Percentiles rank a stretch among this genome's conserved stretches.
Evolutionary conservation across 2,888 invertebrate genomes (phyloP).

Genomic region (Pteria penguin): DNA sequence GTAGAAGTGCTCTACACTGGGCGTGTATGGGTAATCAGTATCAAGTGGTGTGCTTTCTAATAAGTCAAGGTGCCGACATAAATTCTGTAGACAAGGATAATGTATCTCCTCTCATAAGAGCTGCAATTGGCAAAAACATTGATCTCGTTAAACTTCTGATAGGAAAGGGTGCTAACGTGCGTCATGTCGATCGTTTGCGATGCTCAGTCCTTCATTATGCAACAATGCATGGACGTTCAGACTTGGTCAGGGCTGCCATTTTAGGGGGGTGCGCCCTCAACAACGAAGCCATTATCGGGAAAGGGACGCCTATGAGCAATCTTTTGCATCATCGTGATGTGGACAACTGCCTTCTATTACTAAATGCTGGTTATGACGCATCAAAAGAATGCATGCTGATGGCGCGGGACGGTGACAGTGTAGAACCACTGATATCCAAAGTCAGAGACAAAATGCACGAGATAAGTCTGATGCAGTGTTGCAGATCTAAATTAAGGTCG

Average conservation of each 20-base stretch:
- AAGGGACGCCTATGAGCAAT: slow-evolving; percentile 64
- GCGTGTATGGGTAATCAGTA: slow-evolving; percentile 55
- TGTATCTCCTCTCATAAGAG: slow-evolving; percentile 61
- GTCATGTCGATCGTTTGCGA: slow-evolving; percentile 52
- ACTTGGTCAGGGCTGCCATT: slow-evolving; percentile 46
- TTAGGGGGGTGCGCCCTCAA: slow-evolving; percentile 59
- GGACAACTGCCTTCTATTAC: slow-evolving; percentile 47
- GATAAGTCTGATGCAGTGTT: slow-evolving; percentile 1
- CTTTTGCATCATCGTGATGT: slow-evolving; percentile 52
- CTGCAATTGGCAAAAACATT: slow-evolving; percentile 49
- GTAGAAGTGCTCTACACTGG: slow-evolving; percentile 66
- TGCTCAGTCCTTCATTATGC: slow-evolving; percentile 66
- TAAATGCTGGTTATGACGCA: slow-evolving; percentile 61
- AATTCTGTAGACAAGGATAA: slow-evolving; percentile 62
- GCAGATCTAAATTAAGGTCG: slow-evolving; percentile 15
- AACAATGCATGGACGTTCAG: slow-evolving; percentile 48
- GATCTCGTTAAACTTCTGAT: slow-evolving; percentile 55
- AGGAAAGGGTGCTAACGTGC: slow-evolving; percentile 55
- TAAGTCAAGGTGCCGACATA: slow-evolving; percentile 52
- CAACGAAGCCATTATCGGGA: slow-evolving; percentile 56
- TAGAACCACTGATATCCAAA: background rate
- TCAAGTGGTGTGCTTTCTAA: slow-evolving; percentile 43
- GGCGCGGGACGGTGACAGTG: background rate
- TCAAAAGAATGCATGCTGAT: slow-evolving; percentile 36
- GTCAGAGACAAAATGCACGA: background rate